Evolutionary conservation across 2,888 invertebrate species (phyloP).

Genomic region (Pinctada fucata): DNA sequence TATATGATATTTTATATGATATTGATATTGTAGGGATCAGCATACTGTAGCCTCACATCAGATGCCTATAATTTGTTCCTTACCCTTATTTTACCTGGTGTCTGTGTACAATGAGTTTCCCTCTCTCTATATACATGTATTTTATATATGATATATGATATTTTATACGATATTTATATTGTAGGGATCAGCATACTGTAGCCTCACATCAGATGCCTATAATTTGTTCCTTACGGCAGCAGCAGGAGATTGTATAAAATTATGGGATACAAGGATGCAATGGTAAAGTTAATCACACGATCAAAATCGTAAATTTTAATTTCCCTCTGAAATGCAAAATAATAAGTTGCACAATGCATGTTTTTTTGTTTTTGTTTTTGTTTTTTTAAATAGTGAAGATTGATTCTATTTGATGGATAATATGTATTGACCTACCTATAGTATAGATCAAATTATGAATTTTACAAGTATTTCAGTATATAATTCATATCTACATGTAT

Average conservation of each 20-base stretch:
- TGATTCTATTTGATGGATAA: no score
- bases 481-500: no score
- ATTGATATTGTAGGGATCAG: constrained; percentile 61
- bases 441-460: no score
- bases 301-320: no score
- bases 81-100: constrained; percentile 26
- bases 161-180: constrained; percentile 4
- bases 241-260: constrained; percentile 74
- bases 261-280: constrained; percentile 76
- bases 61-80: constrained; percentile 73
- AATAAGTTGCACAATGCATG: no score
- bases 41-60: constrained; percentile 67
- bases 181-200: constrained; percentile 69
- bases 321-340: no score
- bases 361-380: background rate
- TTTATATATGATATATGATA: no score
- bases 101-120: no score
- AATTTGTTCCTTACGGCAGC: constrained; percentile 74
- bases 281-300: constrained; percentile 43
- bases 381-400: no score
- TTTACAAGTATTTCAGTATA: no score
- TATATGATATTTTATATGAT: background rate
- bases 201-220: constrained; percentile 69
- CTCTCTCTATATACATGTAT: no score
- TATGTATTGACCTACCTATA: no score